Conservation (phyloP, 2,888 invertebrate species). For the Lissonota sp. region DNA sequence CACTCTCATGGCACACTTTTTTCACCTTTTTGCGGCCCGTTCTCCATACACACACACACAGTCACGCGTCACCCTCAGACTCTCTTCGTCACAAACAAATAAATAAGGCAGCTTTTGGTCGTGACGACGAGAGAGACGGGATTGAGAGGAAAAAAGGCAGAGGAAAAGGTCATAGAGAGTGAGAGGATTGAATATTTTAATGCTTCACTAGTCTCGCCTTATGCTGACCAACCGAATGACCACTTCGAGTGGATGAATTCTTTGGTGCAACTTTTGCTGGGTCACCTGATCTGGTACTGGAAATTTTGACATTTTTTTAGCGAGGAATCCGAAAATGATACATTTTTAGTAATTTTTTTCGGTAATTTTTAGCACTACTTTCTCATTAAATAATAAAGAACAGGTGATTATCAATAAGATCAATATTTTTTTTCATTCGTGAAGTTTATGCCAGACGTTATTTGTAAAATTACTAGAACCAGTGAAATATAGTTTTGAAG, state of each 20-base stretch:
- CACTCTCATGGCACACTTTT: constrained; percentile 6
- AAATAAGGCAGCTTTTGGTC: constrained; percentile 71
- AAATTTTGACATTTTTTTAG: too few species aligned
- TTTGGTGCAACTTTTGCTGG: constrained; percentile 1
- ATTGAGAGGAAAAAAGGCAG: constrained; percentile 46
- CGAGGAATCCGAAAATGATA: too few species aligned
- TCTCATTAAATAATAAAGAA: neutral
- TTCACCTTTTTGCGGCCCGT: constrained; percentile 4
- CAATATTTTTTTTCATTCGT: too few species aligned
- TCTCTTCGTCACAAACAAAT: constrained; percentile 73
- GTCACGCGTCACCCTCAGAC: constrained; percentile 29
- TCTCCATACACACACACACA: neutral
- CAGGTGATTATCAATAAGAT: neutral
- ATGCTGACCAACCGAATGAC: constrained; percentile 69
- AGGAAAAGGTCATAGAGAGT: constrained; percentile 16
- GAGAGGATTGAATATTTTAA: constrained; percentile 72
- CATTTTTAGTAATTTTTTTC: neutral
- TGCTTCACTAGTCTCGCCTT: constrained; percentile 64
- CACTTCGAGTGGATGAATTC: constrained; percentile 42
- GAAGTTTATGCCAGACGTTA: too few species aligned
- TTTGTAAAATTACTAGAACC: too few species aligned
- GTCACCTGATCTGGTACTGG: constrained; percentile 28
- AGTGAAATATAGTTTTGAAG: too few species aligned
- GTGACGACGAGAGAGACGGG: constrained; percentile 36
- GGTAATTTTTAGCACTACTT: neutral